phyloP scores from a whole-genome alignment of 2,888 invertebrate species.

The Tineola bisselliella region DNA sequence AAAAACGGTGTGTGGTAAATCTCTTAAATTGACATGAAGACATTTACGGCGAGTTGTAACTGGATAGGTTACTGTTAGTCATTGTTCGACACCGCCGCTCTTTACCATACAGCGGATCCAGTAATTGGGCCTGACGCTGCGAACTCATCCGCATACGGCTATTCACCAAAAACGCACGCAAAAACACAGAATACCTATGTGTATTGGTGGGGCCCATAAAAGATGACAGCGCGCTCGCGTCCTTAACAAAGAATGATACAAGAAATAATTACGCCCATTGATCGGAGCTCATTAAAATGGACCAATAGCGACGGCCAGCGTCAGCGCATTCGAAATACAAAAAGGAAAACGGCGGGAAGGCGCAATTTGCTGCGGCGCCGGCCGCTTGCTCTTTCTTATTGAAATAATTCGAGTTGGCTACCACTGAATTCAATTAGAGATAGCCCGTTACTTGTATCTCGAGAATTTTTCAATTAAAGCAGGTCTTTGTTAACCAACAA shows the following conservation, averaged over 20 bases:
- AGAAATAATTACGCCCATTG: constrained; percentile 66
- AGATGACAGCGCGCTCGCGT: constrained; percentile 49
- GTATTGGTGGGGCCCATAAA: constrained; percentile 30
- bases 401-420: constrained; percentile 46
- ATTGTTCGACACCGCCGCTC: constrained; percentile 34
- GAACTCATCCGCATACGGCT: constrained; percentile 35
- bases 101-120: constrained; percentile 16
- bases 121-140: constrained; percentile 40
- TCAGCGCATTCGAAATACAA: constrained; percentile 29
- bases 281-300: constrained; percentile 58
- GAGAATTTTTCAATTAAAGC: constrained; percentile 42
- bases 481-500: constrained; percentile 18
- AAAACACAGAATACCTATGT: constrained; percentile 32
- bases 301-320: constrained; percentile 40
- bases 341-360: constrained; percentile 40
- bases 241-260: constrained; percentile 54
- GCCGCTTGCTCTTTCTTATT: constrained; percentile 49
- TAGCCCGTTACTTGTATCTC: constrained; percentile 23
- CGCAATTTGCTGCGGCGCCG: constrained; percentile 58
- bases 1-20: constrained; percentile 17
- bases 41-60: constrained; percentile 35
- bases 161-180: constrained; percentile 48
- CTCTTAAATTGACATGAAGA: constrained; percentile 41
- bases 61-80: constrained; percentile 31
- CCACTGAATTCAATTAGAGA: constrained; percentile 50